Evolutionary conservation across 2,888 invertebrate genomes (phyloP), one percentile per base, ranked within the genome.

Genomic region (Plebejus melissa): DNA sequence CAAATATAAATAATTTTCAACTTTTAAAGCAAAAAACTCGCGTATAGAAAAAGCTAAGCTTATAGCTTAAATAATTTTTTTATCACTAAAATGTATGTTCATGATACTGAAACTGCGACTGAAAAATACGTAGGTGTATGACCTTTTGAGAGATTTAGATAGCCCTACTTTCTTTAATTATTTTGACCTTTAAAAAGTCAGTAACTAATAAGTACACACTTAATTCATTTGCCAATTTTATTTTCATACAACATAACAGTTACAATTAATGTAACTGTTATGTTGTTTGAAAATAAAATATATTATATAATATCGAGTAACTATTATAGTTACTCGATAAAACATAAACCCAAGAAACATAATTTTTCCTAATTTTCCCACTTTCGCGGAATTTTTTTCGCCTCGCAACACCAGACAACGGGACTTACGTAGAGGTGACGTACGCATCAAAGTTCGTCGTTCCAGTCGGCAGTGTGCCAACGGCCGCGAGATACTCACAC

Each of bases 401-500:
- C 16, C 28, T 74, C 16, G 65, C 70, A 75, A 75, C 75, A 70
- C 58, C 58, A 54, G 38, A 81, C 81, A 88, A 88, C 90, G 89
- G 89, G 84, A 90, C 78, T 79, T 79, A 87, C 89, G 89, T 88
- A 89, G 88, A 82, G 77, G 80, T 83, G 82, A 86, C 83, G 83
- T 87, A 85, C 83, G 83, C 83, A 82, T 81, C 88, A 88, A 86
- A 90, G 93, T 90, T 92, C 93, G 87, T 92, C 89, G 93, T 88
- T 88, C 93, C 80, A 93, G 85, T 93, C 88, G 93, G 93, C 93
- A 93, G 85, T 93, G 84, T 92, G 93, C 93, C 93, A 93, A 93
- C 84, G 90, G 83, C 90, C 90, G 85, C 82, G 65, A 65, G 65
- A 5, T 16, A 36, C 60, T 28, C 65, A 65, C 65, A 16, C 65